Evolutionary conservation across 1,140 invertebrate genomes (phyloP).

Genomic region (Calephelis nemesis): DNA sequence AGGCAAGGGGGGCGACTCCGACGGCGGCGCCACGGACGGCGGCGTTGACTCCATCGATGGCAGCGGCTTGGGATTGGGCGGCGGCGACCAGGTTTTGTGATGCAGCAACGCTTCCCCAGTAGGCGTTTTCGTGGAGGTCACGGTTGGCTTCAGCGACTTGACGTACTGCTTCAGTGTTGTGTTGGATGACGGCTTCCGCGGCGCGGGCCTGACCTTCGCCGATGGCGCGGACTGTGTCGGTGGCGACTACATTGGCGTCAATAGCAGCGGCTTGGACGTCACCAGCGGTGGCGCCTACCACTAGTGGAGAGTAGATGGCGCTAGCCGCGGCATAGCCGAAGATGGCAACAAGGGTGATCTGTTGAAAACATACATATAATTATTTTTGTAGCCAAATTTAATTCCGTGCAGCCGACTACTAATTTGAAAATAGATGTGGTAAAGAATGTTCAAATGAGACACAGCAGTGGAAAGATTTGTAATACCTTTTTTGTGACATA

Average conservation of each 20-base stretch:
- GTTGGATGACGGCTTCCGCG: slow-evolving; percentile 56
- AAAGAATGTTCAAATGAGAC: background rate
- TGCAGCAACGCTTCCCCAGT: slow-evolving; percentile 71
- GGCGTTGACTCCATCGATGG: slow-evolving; percentile 73
- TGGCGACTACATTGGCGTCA: slow-evolving; percentile 59
- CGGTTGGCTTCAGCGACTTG: slow-evolving; percentile 58
- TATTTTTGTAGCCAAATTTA: background rate
- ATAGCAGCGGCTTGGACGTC: slow-evolving; percentile 66
- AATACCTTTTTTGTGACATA: too few species aligned
- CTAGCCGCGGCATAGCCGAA: slow-evolving; percentile 69
- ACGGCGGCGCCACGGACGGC: slow-evolving; percentile 58
- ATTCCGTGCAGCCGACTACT: too few species aligned
- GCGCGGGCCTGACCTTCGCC: slow-evolving; percentile 58
- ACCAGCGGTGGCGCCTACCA: slow-evolving; percentile 54
- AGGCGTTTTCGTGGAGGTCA: slow-evolving; percentile 66
- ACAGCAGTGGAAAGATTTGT: background rate
- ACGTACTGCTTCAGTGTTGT: slow-evolving; percentile 51
- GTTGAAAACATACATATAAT: slow-evolving; percentile 13
- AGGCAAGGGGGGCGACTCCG: slow-evolving; percentile 40
- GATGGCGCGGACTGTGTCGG: slow-evolving; percentile 56
- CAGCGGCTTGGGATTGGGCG: slow-evolving; percentile 80
- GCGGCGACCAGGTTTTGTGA: slow-evolving; percentile 76
- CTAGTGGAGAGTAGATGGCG: slow-evolving; percentile 50
- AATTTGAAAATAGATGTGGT: too few species aligned
- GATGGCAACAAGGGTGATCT: slow-evolving; percentile 70